Evolutionary conservation across 1,140 invertebrate species (phyloP), one percentile per base, ranked within the genome.

Genomic region (Pseudomyrmex flavicornis): DNA sequence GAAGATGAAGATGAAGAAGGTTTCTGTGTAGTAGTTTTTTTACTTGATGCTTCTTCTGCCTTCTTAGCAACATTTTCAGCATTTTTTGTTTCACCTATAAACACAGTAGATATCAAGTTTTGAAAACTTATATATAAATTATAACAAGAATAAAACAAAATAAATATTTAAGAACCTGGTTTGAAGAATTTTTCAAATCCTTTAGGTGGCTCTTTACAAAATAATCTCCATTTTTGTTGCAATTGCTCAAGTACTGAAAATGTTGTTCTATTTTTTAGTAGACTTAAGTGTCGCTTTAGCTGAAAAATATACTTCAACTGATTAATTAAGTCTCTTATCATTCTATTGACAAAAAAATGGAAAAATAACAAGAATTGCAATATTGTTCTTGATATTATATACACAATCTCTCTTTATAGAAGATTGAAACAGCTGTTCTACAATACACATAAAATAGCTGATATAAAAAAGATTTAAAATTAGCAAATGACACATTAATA

Each of bases 181-280:
- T 97, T 96, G 89, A 97, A 98, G 93, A 97, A 99, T 90, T 98
- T 98, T 93, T 98, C 98, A 94, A 98, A 99, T 20, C 98, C 98
- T 95, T 98, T 98, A 0, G 98, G 97, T 9, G 97, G 96, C 89
- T 97, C 96, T 84, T 97, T 95, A 90, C 96, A 96, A 85, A 97
- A 96, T 69, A 95, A 84, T 82, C 91, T 93, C 93, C 95, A 96
- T 80, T 96, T 94, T 48, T 95, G 92, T 83, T 95, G 91, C 13
- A 96, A 84, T 44, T 90, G 89, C 84, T 94, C 93, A 65, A 95
- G 84, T 46, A 87, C 88, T 8, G 91, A 90, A 35, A 88, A 52
- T 8, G 75, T 76, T 2, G 83, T 85, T 17, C 76, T 86, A 92
- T 91, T 91, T 84, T 89, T 94, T 12, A 93, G 75, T 52, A 90